A percentile compares a stretch with the other conserved stretches of the same genome.
phyloP scores from a whole-genome alignment of 2,888 invertebrate genomes.

The Cataglyphis albicans region DNA sequence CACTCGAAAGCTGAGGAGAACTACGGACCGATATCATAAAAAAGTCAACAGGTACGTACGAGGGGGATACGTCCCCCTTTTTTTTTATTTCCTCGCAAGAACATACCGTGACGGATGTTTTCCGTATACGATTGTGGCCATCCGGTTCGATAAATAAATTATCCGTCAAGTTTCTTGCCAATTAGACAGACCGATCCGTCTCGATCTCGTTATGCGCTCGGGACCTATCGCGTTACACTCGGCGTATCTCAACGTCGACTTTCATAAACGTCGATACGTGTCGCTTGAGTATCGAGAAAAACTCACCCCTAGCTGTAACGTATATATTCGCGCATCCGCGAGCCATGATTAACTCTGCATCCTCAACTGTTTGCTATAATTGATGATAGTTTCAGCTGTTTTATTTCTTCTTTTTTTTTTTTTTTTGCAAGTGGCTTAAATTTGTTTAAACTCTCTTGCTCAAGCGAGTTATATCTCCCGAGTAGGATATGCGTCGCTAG shows the following conservation, averaged over 20 bases:
- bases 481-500: background rate
- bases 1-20: conserved; percentile 24
- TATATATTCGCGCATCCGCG: background rate
- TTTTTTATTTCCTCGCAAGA: background rate
- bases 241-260: conserved; percentile 40
- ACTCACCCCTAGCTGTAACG: conserved; percentile 26
- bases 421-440: background rate
- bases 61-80: background rate
- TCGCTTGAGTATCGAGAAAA: conserved; percentile 37
- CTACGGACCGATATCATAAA: conserved; percentile 15
- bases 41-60: conserved; percentile 69
- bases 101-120: conserved; percentile 52
- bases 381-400: background rate
- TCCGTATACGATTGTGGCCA: conserved; percentile 56
- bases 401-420: background rate
- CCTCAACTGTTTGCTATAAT: background rate
- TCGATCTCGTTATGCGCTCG: conserved; percentile 48
- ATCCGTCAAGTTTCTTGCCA: conserved; percentile 62
- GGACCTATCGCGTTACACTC: conserved; percentile 17
- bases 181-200: conserved; percentile 56
- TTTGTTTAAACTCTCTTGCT: background rate
- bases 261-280: conserved; percentile 22
- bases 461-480: background rate
- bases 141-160: conserved; percentile 59
- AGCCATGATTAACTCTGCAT: background rate